phyloP scores from a whole-genome alignment of 1,140 invertebrate species.

The Drosophila ironensis region DNA sequence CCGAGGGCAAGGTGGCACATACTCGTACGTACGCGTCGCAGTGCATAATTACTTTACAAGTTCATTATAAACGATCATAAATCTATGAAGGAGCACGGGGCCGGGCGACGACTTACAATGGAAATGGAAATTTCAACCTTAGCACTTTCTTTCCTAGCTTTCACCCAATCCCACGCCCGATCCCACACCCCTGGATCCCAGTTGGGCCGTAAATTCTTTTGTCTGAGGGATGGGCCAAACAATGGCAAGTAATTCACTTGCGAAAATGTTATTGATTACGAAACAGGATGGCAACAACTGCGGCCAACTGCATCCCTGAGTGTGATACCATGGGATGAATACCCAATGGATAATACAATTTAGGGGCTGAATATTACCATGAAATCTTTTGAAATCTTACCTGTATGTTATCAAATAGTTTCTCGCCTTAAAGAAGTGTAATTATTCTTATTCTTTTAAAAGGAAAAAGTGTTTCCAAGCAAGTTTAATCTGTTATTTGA shows the following conservation, averaged over 20 bases:
- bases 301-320: slow-evolving; percentile 38
- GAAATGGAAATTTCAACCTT: slow-evolving; percentile 66
- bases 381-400: too few species aligned
- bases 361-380: too few species aligned
- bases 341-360: slow-evolving; percentile 39
- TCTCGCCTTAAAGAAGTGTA: too few species aligned
- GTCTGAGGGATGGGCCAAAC: slow-evolving; percentile 49
- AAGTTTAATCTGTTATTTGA: too few species aligned
- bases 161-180: not conserved
- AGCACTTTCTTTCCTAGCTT: slow-evolving; percentile 46
- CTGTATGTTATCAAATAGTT: too few species aligned
- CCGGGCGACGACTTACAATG: slow-evolving; percentile 33
- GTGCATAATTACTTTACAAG: slow-evolving; percentile 82
- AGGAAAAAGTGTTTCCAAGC: too few species aligned
- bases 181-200: not conserved
- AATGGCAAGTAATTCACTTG: slow-evolving; percentile 79
- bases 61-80: slow-evolving; percentile 82
- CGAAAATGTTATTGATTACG: slow-evolving; percentile 78
- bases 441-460: too few species aligned
- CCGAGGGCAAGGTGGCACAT: slow-evolving; percentile 42
- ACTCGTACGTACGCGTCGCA: slow-evolving; percentile 62
- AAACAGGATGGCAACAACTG: slow-evolving; percentile 62
- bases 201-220: slow-evolving; percentile 29
- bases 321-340: slow-evolving; percentile 24
- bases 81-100: slow-evolving; percentile 57